Percentiles rank a stretch among this genome's conserved stretches.
Evolutionary conservation across 1,140 invertebrate genomes (phyloP).

Genomic region (Palaemon carinicauda): DNA sequence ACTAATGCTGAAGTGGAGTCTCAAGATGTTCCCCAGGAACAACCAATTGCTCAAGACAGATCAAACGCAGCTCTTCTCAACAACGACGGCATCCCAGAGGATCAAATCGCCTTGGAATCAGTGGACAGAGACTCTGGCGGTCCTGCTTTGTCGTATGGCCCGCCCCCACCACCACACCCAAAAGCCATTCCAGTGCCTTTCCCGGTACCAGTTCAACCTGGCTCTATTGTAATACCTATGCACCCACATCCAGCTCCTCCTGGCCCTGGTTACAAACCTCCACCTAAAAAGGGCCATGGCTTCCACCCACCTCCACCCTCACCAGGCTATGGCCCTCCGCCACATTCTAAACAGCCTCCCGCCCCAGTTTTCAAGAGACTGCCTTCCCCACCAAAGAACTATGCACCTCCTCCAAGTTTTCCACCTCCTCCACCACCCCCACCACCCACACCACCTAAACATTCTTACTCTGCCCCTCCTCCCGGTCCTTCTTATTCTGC

Average conservation of each 20-base stretch:
- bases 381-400: neutral
- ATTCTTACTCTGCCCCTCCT: neutral
- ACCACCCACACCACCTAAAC: constrained; percentile 25
- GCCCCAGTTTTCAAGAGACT: neutral
- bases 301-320: neutral
- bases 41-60: constrained; percentile 38
- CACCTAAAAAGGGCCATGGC: neutral
- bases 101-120: constrained; percentile 56
- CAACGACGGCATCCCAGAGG: constrained; percentile 19
- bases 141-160: neutral
- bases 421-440: constrained; percentile 22
- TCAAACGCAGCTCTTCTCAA: constrained; percentile 3
- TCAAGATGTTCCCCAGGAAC: neutral
- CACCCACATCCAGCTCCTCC: neutral
- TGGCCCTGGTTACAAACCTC: neutral
- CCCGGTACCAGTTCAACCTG: constrained; percentile 48
- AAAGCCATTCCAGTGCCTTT: constrained; percentile 49
- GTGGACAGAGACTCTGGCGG: constrained; percentile 6
- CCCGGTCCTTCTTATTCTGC: neutral
- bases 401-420: neutral
- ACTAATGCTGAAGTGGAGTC: neutral
- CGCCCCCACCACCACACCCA: neutral
- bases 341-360: neutral
- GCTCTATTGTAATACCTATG: constrained; percentile 44
- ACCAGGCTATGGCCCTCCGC: neutral